phyloP scores from a whole-genome alignment of 2,797 vertebrate species.

The Alcedo quadribrachys region DNA sequence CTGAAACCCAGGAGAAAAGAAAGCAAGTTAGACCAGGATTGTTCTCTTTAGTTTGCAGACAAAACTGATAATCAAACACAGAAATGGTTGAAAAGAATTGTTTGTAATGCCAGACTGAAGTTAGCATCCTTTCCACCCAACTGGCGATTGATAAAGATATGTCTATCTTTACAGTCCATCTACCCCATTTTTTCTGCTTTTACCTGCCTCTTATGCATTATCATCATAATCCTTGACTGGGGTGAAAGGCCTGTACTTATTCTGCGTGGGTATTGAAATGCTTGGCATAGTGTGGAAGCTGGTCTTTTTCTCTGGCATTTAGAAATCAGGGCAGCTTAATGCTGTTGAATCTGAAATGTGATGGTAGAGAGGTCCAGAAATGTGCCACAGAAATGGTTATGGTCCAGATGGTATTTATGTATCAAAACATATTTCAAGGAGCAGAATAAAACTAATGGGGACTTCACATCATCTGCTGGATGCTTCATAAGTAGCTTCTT shows the following conservation, averaged over 20 bases:
- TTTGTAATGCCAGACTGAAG: not conserved
- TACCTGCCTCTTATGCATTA: not conserved
- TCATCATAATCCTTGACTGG: not conserved
- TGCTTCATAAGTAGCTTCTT: not conserved
- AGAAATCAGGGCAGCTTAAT: not conserved
- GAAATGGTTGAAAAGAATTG: not conserved
- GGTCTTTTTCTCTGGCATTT: not conserved
- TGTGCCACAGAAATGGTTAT: not conserved
- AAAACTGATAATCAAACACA: conserved; percentile 11
- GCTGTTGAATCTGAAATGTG: not conserved
- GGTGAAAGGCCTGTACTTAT: not conserved
- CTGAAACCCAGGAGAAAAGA: not conserved
- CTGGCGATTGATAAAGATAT: not conserved
- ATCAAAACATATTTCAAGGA: not conserved
- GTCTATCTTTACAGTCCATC: not conserved
- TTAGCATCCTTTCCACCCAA: not conserved
- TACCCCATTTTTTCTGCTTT: not conserved
- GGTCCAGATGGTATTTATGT: not conserved
- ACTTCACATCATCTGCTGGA: not conserved
- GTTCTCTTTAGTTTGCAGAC: not conserved
- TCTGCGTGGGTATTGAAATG: not conserved
- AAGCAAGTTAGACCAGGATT: not conserved
- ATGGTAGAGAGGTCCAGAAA: not conserved
- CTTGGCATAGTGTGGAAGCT: not conserved
- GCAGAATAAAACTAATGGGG: not conserved